Base-by-base conservation (phyloP, 2,113 vertebrate genomes). In the Trinectes maculatus region DNA sequence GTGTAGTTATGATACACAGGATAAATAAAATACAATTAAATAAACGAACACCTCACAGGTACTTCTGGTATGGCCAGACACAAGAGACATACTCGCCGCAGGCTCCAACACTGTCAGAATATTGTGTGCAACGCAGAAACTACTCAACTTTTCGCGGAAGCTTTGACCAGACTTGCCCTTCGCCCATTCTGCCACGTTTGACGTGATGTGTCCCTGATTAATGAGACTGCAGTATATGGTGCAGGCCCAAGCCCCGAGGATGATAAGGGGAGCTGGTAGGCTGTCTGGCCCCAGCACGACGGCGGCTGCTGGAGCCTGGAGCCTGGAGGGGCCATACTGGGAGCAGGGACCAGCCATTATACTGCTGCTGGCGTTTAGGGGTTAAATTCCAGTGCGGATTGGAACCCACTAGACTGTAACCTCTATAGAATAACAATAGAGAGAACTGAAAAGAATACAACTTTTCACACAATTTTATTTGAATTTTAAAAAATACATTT, bases 341-440 rank as follows among this genome's bases (percentile, higher is more conserved):
- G 39, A 81, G 74, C 57, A 70, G 57, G 73, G 62, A 62, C 67
- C n/a, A 79, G 72, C 74, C 72, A 82, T 87, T 84, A 70, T 80
- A 44, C 55, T 64, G 72, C 81, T 81, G 84, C 81, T 59, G 80
- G 80, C 59, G 58, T 72, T 80, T 67, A 59, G 82, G 87, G 83
- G 80, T 78, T 77, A 83, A 85, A 91, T 91, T 87, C 86, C 87
- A 84, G 59, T 64, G 89, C 74, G 85, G 86, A 89, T 89, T 88
- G 85, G 74, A 46, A 87, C 80, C 62, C 85, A 90, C 60, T 18
- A 86, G 90, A 89, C 79, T 89, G 83, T 87, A 88, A 83, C 82
- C 73, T 71, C 84, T 83, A 79, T 85, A 85, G 80, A 86, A 89
- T 79, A 74, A 78, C 85, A 82, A 77, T 52, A 75, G 68, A 76